Base-by-base conservation (phyloP, 2,113 vertebrate species). In the Tupaia tana region DNA sequence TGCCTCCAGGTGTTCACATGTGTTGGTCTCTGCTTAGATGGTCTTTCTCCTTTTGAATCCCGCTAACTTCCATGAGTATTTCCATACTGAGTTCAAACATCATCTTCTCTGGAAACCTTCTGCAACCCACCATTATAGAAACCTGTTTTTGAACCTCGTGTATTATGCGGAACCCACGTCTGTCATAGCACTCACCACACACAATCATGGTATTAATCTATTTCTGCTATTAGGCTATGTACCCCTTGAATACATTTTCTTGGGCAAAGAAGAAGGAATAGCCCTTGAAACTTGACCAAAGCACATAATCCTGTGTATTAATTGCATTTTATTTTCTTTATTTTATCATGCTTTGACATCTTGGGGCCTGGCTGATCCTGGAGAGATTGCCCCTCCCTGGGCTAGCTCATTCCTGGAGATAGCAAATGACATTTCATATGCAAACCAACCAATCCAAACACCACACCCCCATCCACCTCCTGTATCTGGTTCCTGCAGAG, bases 1-100 rank as follows among this genome's bases (percentile, higher is more conserved):
- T 69, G 73, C 54, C 63, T 82, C 52, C 66, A 77, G n/a, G 11
- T 70, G 43, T 54, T 67, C 69, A 34, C 58, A 24, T 63, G 25
- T 69, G 25, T 52, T 71, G 25, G 14, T 34, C 58, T 84, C 73
- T 56, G 64, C 29, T 27, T 81, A 59, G 66, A 84, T 91, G 69
- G 64, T 20, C 81, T 78, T 92, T 85, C 66, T 94, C 70, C 67
- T 84, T 77, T 58, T 75, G 58, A 29, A 58, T 81, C 66, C 69
- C 70, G 20, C 27, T 61, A 16, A 84, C 43, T 75, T 74, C 16
- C 54, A 0, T 5, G 56, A 91, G 31, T 67, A 58, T 87, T 85
- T 73, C 29, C 16, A 9, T 9, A 34, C 15, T 82, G 52, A 78
- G 31, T 64, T 74, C 34, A 91, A 90, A 25, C n/a, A 13, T 59